Evolutionary conservation across 1,140 invertebrate species (phyloP).

Genomic region (Pseudomyrmex sp.): DNA sequence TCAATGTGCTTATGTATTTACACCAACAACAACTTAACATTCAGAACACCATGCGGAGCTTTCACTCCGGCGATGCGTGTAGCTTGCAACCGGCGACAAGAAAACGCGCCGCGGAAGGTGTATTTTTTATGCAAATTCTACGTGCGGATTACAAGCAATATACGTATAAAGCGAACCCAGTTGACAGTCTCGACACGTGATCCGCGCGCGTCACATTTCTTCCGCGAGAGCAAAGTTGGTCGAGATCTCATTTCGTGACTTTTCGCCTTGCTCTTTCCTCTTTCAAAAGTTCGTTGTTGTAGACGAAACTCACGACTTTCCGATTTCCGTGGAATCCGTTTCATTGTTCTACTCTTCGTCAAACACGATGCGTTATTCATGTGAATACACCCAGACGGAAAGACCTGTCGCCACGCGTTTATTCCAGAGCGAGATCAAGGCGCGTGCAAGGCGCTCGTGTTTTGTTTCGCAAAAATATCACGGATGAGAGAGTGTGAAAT

Average conservation of each 20-base stretch:
- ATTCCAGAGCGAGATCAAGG: slow-evolving; percentile 7
- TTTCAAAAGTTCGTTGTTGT: too few relatives aligned
- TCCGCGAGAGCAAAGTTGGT: slow-evolving; percentile 32
- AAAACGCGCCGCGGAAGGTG: not conserved
- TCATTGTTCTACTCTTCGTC: not conserved
- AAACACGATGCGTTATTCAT: slow-evolving; percentile 36
- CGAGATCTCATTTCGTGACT: slow-evolving; percentile 52
- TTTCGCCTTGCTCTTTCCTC: not conserved
- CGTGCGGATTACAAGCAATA: slow-evolving; percentile 21
- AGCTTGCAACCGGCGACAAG: slow-evolving; percentile 23
- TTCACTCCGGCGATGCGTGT: slow-evolving; percentile 39
- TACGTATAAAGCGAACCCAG: not conserved
- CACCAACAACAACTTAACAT: slow-evolving; percentile 22
- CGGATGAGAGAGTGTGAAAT: not conserved
- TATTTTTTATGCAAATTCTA: slow-evolving; percentile 44
- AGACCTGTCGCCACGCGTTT: slow-evolving; percentile 1
- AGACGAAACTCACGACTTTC: slow-evolving; percentile 24
- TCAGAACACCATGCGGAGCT: slow-evolving; percentile 43
- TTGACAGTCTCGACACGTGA: slow-evolving; percentile 19
- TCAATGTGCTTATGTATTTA: slow-evolving; percentile 26
- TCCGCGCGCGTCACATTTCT: not conserved
- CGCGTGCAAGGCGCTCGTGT: not conserved
- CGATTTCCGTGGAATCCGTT: not conserved
- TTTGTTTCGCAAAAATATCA: not conserved
- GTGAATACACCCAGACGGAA: not conserved